These are phyloP conservation scores for Montipora capricornis DNA, from an alignment of 64 coral and sea anemone genomes.

Conservation along the genomic window DNA sequence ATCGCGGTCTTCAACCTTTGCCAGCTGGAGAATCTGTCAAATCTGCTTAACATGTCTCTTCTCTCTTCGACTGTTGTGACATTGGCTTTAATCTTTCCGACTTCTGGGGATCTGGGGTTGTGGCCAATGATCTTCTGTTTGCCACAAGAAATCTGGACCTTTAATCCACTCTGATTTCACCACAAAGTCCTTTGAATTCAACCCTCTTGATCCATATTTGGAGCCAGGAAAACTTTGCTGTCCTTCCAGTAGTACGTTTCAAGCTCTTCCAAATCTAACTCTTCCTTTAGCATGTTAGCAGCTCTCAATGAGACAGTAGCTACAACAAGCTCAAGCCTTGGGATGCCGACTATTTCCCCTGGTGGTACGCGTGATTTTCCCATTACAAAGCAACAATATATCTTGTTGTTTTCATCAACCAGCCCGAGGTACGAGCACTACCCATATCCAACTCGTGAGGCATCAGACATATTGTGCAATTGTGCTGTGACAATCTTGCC, in stretches of 20 bases:
- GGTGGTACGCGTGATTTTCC: too few relatives aligned
- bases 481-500: neutral
- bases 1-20: slow-evolving; percentile 37
- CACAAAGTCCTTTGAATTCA: slow-evolving; percentile 31
- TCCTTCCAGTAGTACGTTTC: slow-evolving; percentile 39
- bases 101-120: neutral
- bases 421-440: slow-evolving; percentile 51
- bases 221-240: slow-evolving; percentile 35
- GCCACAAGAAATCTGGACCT: slow-evolving; percentile 53
- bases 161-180: slow-evolving; percentile 34
- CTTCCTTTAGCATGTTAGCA: slow-evolving; percentile 15
- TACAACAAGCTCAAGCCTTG: slow-evolving; percentile 11
- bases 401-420: too few relatives aligned
- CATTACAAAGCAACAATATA: too few relatives aligned
- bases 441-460: slow-evolving; percentile 40
- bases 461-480: slow-evolving; percentile 58
- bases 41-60: neutral
- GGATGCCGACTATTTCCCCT: too few relatives aligned
- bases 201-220: slow-evolving; percentile 51
- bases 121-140: slow-evolving; percentile 20
- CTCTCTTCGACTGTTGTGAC: neutral
- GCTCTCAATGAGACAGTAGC: slow-evolving; percentile 56
- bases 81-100: slow-evolving; percentile 3
- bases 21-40: slow-evolving; percentile 58
- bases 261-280: neutral